phyloP scores from a whole-genome alignment of 1,140 invertebrate species.

The Drosophila sproati region DNA sequence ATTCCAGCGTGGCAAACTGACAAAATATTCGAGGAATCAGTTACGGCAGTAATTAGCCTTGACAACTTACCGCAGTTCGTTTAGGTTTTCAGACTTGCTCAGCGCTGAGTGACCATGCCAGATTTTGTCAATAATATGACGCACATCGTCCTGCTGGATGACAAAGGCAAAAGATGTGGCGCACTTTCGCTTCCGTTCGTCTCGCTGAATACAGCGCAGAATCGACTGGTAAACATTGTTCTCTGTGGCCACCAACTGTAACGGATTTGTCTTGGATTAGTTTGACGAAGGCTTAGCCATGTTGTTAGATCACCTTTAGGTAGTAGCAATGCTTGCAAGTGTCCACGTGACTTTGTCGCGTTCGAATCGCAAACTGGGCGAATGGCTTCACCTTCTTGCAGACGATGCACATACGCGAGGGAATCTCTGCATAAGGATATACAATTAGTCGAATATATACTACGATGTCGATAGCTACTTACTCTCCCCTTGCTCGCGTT shows the following conservation, averaged over 20 bases:
- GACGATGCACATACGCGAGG: conserved; percentile 78
- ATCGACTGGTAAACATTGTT: conserved; percentile 85
- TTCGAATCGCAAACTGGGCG: conserved; percentile 69
- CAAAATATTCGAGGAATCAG: background rate
- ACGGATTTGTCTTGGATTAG: background rate
- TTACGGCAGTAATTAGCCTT: background rate
- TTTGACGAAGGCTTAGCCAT: background rate
- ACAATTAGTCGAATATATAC: background rate
- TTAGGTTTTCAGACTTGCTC: conserved; percentile 86
- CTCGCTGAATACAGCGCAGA: conserved; percentile 85
- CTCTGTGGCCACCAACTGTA: conserved; percentile 70
- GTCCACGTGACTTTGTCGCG: conserved; percentile 76
- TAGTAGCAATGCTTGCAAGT: conserved; percentile 82
- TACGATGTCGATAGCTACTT: conserved; percentile 7
- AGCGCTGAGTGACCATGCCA: conserved; percentile 88
- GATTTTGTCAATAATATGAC: conserved; percentile 87
- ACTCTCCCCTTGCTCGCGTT: conserved; percentile 46
- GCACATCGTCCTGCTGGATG: conserved; percentile 86
- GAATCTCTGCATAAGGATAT: conserved; percentile 31
- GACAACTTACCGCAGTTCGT: conserved; percentile 82
- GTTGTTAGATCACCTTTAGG: conserved; percentile 59
- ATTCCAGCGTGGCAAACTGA: conserved; percentile 86
- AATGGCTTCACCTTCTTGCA: conserved; percentile 78
- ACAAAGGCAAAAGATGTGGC: conserved; percentile 86
- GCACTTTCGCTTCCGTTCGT: conserved; percentile 85